Conservation (phyloP, 2,888 invertebrate genomes). For the Dasysyrphus tricinctus region DNA sequence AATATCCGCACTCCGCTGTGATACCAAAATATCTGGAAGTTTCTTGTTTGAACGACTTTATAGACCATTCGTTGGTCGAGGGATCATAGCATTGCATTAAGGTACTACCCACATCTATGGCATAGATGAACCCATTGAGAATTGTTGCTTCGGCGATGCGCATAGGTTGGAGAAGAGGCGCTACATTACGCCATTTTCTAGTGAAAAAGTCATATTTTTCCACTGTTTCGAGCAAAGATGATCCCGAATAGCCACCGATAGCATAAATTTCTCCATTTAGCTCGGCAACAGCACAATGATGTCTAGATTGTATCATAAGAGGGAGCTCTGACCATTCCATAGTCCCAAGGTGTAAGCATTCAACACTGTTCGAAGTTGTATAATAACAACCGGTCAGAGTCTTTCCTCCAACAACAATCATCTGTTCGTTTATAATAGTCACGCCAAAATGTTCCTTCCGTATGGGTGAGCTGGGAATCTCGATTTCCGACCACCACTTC, state of each 20-base stretch:
- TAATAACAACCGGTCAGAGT: fast-evolving
- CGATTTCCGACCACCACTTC: conserved; percentile 15
- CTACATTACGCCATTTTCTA: conserved; percentile 2
- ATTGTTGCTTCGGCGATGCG: neutral
- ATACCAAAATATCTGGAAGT: neutral
- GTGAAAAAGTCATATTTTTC: conserved; percentile 11
- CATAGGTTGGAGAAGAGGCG: neutral
- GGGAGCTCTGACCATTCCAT: conserved; percentile 22
- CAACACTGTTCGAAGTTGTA: neutral
- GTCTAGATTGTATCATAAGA: neutral
- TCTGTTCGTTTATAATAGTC: neutral
- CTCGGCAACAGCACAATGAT: conserved; percentile 2
- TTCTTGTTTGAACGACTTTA: neutral
- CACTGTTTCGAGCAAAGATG: neutral
- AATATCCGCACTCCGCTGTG: neutral
- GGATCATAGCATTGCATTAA: conserved; percentile 24
- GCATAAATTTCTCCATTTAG: conserved; percentile 35
- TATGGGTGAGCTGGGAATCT: neutral
- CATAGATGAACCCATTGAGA: neutral
- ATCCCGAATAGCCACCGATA: neutral
- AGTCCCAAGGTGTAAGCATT: neutral
- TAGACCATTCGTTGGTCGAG: neutral
- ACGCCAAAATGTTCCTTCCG: neutral
- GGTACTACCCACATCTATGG: neutral
- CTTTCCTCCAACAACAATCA: conserved; percentile 27